These are phyloP conservation scores for Pogona vitticeps DNA, from an alignment of 2,113 vertebrate species.

Conservation along the genomic window DNA sequence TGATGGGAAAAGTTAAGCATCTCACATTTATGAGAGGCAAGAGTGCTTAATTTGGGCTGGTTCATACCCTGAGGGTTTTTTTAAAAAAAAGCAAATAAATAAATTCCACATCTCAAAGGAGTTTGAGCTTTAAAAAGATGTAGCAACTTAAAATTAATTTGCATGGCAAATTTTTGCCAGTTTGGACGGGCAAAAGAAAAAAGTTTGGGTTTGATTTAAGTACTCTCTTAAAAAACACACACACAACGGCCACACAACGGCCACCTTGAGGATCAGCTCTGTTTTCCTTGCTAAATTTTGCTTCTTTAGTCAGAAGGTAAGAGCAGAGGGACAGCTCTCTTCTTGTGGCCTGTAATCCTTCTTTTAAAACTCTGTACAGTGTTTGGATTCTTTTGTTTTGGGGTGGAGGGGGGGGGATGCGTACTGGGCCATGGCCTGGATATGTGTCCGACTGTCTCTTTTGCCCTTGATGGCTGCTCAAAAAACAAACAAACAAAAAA, in stretches of 20 bases:
- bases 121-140: not conserved
- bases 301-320: not conserved
- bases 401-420: not conserved
- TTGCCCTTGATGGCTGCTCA: not conserved
- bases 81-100: not conserved
- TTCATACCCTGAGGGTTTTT: not conserved
- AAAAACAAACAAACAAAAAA: not conserved
- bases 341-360: no score
- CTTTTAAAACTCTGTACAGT: not conserved
- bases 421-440: no score
- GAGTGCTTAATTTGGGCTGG: no score
- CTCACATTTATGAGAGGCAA: not conserved
- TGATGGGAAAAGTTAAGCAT: not conserved
- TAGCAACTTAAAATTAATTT: not conserved
- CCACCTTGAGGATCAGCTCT: not conserved
- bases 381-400: not conserved
- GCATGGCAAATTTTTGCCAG: not conserved
- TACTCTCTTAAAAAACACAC: not conserved
- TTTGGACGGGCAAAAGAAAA: not conserved
- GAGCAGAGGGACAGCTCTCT: no score
- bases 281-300: not conserved
- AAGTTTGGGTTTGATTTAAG: not conserved
- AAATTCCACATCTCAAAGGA: not conserved
- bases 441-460: not conserved
- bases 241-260: no score